These are phyloP conservation scores for Pristiophorus japonicus DNA, from an alignment of 2,113 vertebrate species.

Conservation along the genomic window DNA sequence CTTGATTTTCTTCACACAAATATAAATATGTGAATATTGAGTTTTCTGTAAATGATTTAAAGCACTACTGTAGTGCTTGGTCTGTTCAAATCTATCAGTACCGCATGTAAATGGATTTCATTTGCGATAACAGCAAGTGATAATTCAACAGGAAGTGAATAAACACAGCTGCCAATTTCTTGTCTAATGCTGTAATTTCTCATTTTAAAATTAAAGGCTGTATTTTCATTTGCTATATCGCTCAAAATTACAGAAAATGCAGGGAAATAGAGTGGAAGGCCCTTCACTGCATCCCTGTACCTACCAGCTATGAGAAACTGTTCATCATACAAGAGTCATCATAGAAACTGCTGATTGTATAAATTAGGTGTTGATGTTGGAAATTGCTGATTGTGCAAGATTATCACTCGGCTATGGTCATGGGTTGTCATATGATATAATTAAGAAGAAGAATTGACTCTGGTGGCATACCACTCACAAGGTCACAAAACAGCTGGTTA, in stretches of 20 bases:
- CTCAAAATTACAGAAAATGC: background rate
- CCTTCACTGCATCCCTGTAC: background rate
- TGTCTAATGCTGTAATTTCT: background rate
- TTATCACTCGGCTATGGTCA: background rate
- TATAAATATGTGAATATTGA: background rate
- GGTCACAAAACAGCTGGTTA: background rate
- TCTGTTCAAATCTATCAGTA: background rate
- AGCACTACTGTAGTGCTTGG: background rate
- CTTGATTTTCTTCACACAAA: background rate
- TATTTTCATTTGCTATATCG: background rate
- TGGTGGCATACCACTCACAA: background rate
- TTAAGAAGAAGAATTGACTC: constrained; percentile 4
- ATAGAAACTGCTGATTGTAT: background rate
- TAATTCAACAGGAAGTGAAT: background rate
- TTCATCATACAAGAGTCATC: background rate
- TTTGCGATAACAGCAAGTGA: background rate
- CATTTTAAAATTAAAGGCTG: background rate
- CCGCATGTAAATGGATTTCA: background rate
- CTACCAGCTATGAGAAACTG: background rate
- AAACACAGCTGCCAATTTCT: background rate
- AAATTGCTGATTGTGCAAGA: background rate
- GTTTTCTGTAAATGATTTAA: background rate
- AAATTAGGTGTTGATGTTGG: background rate
- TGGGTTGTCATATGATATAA: background rate
- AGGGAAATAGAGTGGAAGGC: background rate